Evolutionary conservation across 2,888 invertebrate species (phyloP).

Genomic region (Odontocolon sp.): DNA sequence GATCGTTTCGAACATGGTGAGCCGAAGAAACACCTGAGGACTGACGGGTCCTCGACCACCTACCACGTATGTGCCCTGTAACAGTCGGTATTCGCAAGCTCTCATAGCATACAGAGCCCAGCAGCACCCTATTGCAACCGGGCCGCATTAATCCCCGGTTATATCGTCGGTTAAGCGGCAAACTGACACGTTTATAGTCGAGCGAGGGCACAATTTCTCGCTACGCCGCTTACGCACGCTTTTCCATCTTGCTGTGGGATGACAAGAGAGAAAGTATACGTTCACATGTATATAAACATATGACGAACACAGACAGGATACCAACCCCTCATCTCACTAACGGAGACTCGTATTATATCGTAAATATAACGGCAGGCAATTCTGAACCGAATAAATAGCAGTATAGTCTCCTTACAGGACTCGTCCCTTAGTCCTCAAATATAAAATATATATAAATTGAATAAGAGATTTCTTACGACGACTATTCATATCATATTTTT

Average conservation of each 20-base stretch:
- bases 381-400: not conserved
- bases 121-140: constrained; percentile 11
- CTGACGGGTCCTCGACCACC: not conserved
- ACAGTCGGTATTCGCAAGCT: not conserved
- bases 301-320: not conserved
- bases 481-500: not conserved
- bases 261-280: constrained; percentile 12
- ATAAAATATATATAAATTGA: not conserved
- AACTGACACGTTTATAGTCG: constrained; percentile 64
- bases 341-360: constrained; percentile 18
- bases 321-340: constrained; percentile 8
- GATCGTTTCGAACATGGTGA: not conserved
- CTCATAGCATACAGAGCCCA: not conserved
- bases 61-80: not conserved
- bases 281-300: not conserved
- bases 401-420: not conserved
- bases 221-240: constrained; percentile 56
- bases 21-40: not conserved
- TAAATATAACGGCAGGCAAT: constrained; percentile 13
- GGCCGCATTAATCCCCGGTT: constrained; percentile 64
- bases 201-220: constrained; percentile 64
- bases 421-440: not conserved
- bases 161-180: constrained; percentile 61
- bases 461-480: not conserved
- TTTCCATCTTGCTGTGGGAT: constrained; percentile 17